Conservation (phyloP, 2,113 vertebrate genomes). For the Oenanthe oenanthe region DNA sequence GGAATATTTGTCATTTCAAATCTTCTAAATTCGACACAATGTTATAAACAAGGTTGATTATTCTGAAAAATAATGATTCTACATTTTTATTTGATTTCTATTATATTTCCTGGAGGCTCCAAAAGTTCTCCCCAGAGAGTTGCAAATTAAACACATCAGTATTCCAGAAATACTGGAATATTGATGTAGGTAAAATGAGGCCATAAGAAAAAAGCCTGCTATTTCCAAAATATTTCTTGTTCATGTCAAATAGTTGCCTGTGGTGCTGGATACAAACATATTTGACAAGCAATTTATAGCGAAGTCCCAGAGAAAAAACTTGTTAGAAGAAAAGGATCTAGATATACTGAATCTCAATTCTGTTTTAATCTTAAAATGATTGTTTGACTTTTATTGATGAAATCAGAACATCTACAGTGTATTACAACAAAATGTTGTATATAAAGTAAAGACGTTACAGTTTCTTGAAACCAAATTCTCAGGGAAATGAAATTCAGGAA, state of each 20-base stretch:
- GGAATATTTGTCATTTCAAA: neutral
- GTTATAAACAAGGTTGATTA: neutral
- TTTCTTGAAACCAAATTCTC: neutral
- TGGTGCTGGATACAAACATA: neutral
- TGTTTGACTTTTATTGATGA: neutral
- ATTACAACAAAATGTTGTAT: neutral
- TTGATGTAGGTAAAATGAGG: neutral
- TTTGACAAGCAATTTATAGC: slow-evolving; percentile 15
- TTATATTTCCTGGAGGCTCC: neutral
- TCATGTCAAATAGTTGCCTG: neutral
- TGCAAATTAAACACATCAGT: neutral
- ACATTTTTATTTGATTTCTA: neutral
- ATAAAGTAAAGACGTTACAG: neutral
- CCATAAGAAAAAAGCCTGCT: neutral
- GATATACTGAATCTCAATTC: neutral
- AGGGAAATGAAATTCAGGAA: neutral
- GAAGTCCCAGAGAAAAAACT: neutral
- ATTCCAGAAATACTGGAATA: neutral
- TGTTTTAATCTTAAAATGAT: slow-evolving; percentile 5
- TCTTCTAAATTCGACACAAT: neutral
- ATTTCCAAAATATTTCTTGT: slow-evolving; percentile 11
- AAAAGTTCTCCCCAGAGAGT: neutral
- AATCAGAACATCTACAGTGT: neutral
- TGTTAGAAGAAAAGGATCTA: neutral
- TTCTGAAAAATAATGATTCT: slow-evolving; percentile 4